Conservation (phyloP, 2,113 vertebrate genomes). For the Herpetotheres cachinnans region DNA sequence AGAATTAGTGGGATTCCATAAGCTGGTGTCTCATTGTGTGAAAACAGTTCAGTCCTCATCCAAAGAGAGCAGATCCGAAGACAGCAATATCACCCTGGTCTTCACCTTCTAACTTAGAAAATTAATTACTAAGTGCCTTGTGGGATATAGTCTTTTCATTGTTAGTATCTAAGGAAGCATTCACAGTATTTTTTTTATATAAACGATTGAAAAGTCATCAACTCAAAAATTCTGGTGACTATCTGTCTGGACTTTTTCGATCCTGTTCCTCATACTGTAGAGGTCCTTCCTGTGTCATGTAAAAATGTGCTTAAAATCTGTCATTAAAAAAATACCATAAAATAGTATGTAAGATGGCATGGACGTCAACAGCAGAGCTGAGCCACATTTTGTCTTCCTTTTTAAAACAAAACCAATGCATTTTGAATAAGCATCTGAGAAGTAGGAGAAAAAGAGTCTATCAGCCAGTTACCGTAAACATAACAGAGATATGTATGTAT, state of each 20-base stretch:
- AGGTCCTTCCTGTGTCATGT: not conserved
- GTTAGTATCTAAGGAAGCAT: not conserved
- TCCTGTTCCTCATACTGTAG: not conserved
- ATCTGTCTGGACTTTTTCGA: not conserved
- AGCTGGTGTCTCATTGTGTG: not conserved
- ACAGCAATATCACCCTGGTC: too few species aligned
- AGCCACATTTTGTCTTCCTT: not conserved
- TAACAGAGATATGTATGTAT: not conserved
- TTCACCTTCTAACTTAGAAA: not conserved
- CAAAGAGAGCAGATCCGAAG: not conserved
- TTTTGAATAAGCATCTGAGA: not conserved
- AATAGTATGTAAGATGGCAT: not conserved
- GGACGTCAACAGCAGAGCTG: not conserved
- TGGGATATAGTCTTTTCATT: not conserved
- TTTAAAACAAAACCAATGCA: not conserved
- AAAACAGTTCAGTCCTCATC: not conserved
- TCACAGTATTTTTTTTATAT: not conserved
- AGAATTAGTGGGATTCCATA: not conserved
- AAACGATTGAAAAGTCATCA: not conserved
- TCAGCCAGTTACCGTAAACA: not conserved
- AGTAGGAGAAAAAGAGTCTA: not conserved
- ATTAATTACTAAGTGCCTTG: not conserved
- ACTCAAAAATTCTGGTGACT: not conserved
- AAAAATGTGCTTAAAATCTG: not conserved
- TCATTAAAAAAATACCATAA: not conserved